Evolutionary conservation across 2,888 invertebrate species (phyloP), one percentile per base, ranked within the genome.

Genomic region (Arctia plantaginis): DNA sequence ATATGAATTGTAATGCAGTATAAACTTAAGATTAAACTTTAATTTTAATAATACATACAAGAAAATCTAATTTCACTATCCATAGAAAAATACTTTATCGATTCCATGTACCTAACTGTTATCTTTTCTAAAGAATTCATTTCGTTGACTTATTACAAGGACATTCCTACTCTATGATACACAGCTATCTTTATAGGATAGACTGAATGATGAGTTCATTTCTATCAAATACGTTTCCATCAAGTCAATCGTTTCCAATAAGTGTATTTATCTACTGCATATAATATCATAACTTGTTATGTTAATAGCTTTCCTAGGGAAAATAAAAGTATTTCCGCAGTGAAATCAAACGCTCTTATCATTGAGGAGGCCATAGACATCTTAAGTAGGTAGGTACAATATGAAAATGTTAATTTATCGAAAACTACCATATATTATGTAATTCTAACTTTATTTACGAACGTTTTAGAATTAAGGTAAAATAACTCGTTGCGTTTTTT

Each of bases 241-340:
- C 65, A 8, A 71, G 23, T 23, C 62, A 10, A 59, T 13, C 39
- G 23, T 44, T 41, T 41, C 13, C 33, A 27, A 71, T 66, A 62
- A 8, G 10, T 44, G 27, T 71, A 33, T 41, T 66, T 72, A 33
- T 47, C 35, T 64, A 35, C 44, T 23, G n/a, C 59, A 13, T 30
- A 41, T 64, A 13, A 66, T 55, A 68, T n/a, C 33, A 20, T 44
- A 72, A 68, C 67, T 44, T n/a, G 68, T 64, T 64, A 68, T 68
- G 68, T 59, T 64, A 47, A 71, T 71, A n/a, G 62, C 47, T 71
- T 62, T 47, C 44, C 44, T 47, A 71, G 10, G 44, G 71, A 41
- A 71, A 71, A 71, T 67, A 70, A 66, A 75, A 72, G 44, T 72
- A 41, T 75, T 75, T 72, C 44, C 66, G 39, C 33, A 41, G n/a